Evolutionary conservation across 2,888 invertebrate species (phyloP), one percentile per base, ranked within the genome.

Genomic region (Rhingia campestris): DNA sequence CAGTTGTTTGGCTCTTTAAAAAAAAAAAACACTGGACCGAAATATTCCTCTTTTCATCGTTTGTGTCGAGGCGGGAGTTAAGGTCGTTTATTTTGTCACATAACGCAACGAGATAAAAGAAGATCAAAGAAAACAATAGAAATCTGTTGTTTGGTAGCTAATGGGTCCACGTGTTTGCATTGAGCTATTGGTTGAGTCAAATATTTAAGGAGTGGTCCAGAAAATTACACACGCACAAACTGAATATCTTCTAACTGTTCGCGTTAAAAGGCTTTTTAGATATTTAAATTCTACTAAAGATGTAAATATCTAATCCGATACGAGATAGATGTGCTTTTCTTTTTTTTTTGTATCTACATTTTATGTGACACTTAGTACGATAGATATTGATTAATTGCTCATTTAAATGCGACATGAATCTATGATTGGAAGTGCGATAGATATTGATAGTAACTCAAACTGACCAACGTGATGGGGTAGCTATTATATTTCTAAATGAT

Each of bases 111-210:
- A 79, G 84, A 74, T 69, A 67, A 76, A 84, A 84, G 80, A 80
- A 84, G 80, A 84, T 80, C 84, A 84, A 84, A 84, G 84, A 84
- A 80, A 84, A 84, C 84, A 84, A 84, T 84, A 80, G 84, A 84
- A 80, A 84, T 80, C 74, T 84, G 74, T 84, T 84, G 84, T 84
- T 84, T 84, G 84, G 84, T 84, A 84, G 84, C 80, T 84, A 84
- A 84, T 84, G 84, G 80, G 58, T 84, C 82, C 54, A 72, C 12
- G 53, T 84, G 74, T 84, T 84, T 84, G 84, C 66, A 66, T 75
- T 84, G 53, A 64, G 41, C 64, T 35, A 73, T 73, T 72, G 69
- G 41, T 47, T n/a, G 49, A 67, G 32, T 58, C 6, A 49, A 74
- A 54, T 59, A 61, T 73, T 73, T 81, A 59, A 61, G 49, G 73